Evolutionary conservation across 2,888 invertebrate species (phyloP).

Genomic region (Eudasyphora cyanicolor): DNA sequence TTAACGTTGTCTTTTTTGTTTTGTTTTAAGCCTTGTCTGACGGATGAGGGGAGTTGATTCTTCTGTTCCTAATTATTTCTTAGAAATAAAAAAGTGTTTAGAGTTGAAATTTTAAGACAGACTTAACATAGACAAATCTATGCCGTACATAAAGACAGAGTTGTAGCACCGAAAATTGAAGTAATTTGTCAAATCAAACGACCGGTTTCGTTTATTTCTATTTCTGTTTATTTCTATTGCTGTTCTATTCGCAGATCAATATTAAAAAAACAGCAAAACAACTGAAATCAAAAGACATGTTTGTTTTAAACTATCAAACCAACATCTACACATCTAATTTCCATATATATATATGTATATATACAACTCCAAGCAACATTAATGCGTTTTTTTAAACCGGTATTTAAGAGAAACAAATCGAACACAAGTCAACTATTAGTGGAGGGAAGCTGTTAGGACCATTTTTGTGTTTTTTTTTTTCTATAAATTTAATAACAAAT

Average conservation of each 20-base stretch:
- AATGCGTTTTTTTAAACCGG: neutral
- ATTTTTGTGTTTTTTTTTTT: too few relatives aligned
- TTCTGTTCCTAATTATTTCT: slow-evolving; percentile 31
- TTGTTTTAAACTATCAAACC: neutral
- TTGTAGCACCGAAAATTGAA: neutral
- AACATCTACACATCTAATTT: neutral
- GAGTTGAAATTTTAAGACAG: too few relatives aligned
- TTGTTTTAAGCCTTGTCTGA: neutral
- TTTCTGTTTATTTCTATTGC: too few relatives aligned
- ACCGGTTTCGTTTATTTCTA: slow-evolving; percentile 1
- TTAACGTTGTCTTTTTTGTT: neutral
- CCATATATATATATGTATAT: too few relatives aligned
- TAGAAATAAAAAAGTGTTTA: neutral
- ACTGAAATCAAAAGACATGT: neutral
- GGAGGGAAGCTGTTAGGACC: neutral
- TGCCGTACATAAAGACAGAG: neutral
- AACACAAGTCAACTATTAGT: neutral
- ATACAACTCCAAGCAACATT: too few relatives aligned
- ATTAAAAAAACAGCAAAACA: neutral
- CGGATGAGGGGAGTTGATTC: too few relatives aligned
- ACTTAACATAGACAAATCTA: neutral
- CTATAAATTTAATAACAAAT: neutral
- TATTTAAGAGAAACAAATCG: neutral
- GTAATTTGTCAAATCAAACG: neutral
- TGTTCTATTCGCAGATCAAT: neutral